Base-by-base conservation (phyloP, 2,888 invertebrate species). In the Drosophila ezoana region DNA sequence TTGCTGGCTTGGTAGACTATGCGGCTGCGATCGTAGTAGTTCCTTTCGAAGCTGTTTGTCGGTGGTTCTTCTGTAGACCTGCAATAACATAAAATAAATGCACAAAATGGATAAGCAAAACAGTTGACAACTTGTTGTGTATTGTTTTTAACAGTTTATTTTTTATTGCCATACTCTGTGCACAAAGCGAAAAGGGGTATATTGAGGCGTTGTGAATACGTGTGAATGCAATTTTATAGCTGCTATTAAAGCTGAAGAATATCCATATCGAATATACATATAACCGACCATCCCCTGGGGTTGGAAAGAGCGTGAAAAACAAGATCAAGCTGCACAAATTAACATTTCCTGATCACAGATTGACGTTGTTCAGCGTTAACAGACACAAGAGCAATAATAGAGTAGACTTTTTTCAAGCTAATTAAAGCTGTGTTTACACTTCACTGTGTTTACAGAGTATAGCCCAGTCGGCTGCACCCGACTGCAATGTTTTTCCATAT, bases 61-160 rank as follows among this genome's bases (percentile, higher is more conserved):
- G 92, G 92, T 90, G 92, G 91, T 90, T 92, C 92, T 87, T 92
- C 92, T 87, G 92, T 92, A 91, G 92, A 92, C 91, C 92, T 92
- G 87, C 23, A 90, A 89, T 66, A 16, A 40, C n/a, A 72, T 8
- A 14, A 53, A 54, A 65, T 43, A 66, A 57, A 63, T 45, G 62
- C 45, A 53, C 32, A 51, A 59, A 71, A 20, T 35, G 11, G 14
- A 66, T 58, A 41, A 67, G 47, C 33, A 69, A 62, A 58, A 70
- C 74, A 70, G 65, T 58, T 75, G 71, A 40, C 71, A 74, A 45
- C 49, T 54, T 67, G 41, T 54, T 67, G 41, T 3, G 13, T 32
- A 20, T n/a, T 13, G 3, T 18, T 35, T 52, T 14, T 51, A 47
- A 23, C 18, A 58, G 9, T 9, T 44, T 37, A 18, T 52, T 54